Conservation (phyloP, 2,888 invertebrate species). For the Lithosia quadra region DNA sequence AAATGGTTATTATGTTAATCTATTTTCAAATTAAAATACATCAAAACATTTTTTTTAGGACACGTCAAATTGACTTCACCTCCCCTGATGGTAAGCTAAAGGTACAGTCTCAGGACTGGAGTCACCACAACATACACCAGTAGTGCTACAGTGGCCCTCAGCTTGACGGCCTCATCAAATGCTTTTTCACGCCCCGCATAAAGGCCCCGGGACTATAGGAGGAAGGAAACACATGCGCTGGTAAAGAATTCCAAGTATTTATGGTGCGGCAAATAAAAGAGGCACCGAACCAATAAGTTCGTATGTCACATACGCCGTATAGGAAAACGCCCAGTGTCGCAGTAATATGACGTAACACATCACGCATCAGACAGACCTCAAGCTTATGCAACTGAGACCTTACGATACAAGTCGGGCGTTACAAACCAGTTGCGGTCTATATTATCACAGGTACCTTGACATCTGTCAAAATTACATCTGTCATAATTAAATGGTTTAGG, state of each 20-base stretch:
- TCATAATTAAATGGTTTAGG: slow-evolving; percentile 5
- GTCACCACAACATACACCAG: no score
- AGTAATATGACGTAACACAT: slow-evolving; percentile 36
- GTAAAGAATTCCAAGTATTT: no score
- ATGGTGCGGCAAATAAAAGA: no score
- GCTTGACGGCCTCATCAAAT: no score
- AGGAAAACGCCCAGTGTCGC: slow-evolving; percentile 37
- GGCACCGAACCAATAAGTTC: neutral
- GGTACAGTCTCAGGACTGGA: no score
- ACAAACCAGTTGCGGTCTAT: slow-evolving; percentile 25
- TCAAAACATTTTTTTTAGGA: neutral
- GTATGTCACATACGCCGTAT: slow-evolving; percentile 5
- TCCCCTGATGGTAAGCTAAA: no score
- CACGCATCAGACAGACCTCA: slow-evolving; percentile 30
- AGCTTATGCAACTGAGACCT: slow-evolving; percentile 41
- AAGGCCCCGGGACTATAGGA: no score
- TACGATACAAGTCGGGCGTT: slow-evolving; percentile 21
- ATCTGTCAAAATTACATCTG: slow-evolving; percentile 44
- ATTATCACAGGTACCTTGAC: slow-evolving; percentile 41
- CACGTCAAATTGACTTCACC: no score
- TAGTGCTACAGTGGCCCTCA: no score
- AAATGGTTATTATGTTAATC: no score
- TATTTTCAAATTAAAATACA: neutral
- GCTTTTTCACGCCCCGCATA: no score
- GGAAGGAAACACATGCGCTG: no score